Base-by-base conservation (phyloP, 2,888 invertebrate genomes). In the Leptinotarsa haldemani region DNA sequence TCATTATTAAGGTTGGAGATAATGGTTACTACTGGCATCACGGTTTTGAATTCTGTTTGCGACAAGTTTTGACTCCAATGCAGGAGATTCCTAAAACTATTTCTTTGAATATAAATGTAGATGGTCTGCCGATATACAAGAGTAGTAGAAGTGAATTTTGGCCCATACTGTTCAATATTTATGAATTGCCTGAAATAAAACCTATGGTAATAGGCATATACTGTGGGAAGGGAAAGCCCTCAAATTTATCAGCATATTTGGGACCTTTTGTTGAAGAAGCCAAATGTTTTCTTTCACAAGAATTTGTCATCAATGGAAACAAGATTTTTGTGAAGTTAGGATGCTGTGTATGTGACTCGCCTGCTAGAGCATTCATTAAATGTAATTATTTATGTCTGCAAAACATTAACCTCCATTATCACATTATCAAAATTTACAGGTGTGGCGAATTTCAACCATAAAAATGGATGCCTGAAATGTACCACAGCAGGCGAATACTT, bases 281-380 rank as follows among this genome's bases (percentile, higher is more conserved):
- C 15, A 68, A 53, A 52, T 13, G 18, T 40, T 50, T 70, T 63
- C 48, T 69, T 15, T 30, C 46, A 30, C 50, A 71, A 30, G 74
- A 71, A 12, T 48, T 67, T 48, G 56, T 25, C 25, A 25, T 4
- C 25, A 20, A 66, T 66, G 47, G 47, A 46, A 46, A 52, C 16
- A 52, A 9, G 15, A 16, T 70, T 1, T 1, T 9, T 4, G 53
- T 70, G 4, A 71, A 68, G 70, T 74, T 78, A 15, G 50, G 79
- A 71, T 65, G 65, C 4, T 25, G 46, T 16, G 1, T 65, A 20
- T 65, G 12, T n/a, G 80, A 80, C 52, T 78, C 77, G 12, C 75
- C 76, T 13, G 80, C 78, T 18, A 66, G 80, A 61, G 78, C 78
- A 47, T 77, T 77, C 53, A 75, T 79, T 20, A 78, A 79, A 73